Evolutionary conservation across 2,888 invertebrate species (phyloP), one percentile per base, ranked within the genome.

Genomic region (Beris morrisii): DNA sequence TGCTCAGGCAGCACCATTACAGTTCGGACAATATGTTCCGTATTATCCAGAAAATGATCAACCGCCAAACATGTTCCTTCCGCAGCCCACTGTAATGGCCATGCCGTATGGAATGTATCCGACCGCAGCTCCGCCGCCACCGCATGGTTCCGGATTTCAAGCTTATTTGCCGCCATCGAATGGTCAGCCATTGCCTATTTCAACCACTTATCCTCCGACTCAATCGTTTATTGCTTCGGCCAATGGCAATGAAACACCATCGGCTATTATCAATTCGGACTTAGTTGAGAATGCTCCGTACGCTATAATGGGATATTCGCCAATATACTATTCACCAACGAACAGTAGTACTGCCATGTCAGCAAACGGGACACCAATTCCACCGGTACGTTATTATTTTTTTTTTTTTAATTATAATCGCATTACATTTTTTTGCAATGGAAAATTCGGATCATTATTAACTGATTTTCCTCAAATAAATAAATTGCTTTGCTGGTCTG

Each of bases 51-150:
- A 64, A 50, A 53, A 45, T 30, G 66, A 66, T 13, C 45, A 56
- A 28, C 68, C 65, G 28, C 53, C 30, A 9, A 45, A 45, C 4
- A 38, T 69, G n/a, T 59, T 54, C 50, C 44, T 66, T 12, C 65
- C 69, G 57, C 54, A 71, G 48, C 56, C 69, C 7, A 44, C 61
- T 44, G 70, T 72, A 15, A 69, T 74, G 44, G 68, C 74, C 22
- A 45, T 71, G 7, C 68, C 72, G 2, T 75, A 72, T 66, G 73
- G 75, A 11, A 68, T 76, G n/a, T 75, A 72, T 69, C 61, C 73
- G 45, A 22, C 22, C 2, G 22, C 22, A 22, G 59, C 73, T 69
- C 68, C 72, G 63, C 70, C 70, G 45, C 61, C 72, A n/a, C 71
- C 72, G 52, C 71, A 50, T 50, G 50, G 5, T 55, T 61, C 70